Evolutionary conservation across 2,888 invertebrate genomes (phyloP), one percentile per base, ranked within the genome.

Genomic region (Tortricodes alternella): DNA sequence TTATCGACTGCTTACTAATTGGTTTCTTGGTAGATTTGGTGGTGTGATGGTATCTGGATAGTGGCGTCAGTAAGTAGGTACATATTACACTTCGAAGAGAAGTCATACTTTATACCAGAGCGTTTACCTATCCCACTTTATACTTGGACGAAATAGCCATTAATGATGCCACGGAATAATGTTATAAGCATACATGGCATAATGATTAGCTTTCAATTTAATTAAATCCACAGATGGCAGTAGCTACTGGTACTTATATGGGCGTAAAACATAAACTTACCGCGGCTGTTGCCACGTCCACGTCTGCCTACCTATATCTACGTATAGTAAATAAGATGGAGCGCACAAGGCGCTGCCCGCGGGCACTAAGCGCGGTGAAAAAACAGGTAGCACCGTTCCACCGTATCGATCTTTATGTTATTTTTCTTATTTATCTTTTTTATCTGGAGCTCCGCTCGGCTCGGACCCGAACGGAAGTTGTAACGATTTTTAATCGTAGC

Each of bases 401-500:
- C 80, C 78, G 84, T 85, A 88, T 89, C 87, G 88, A 87, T 88
- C 85, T 88, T 87, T 78, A 84, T 83, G 81, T 87, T 87, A 83
- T 87, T 85, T 88, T 85, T 87, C 76, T 87, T 87, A 84, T 87
- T 86, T 86, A 83, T 85, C 81, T 87, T 89, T 85, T 89, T 87
- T 88, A 87, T 89, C 83, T 83, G 80, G 76, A 77, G 71, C 84
- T 80, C 64, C 77, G 81, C 81, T 78, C 66, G 82, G 70, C 83
- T 83, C 78, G 74, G 79, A 76, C 75, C 75, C 83, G 80, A 89
- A 87, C 90, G 89, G 90, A 90, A 89, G 90, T 89, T 89, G 89
- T 87, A 87, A 88, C 88, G 85, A 89, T 88, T 89, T 89, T 90
- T 89, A 89, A 89, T 89, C 89, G 87, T 79, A 77, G 76, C 85